Conservation (phyloP, 2,797 vertebrate species). For the Phrynocephalus forsythii region DNA sequence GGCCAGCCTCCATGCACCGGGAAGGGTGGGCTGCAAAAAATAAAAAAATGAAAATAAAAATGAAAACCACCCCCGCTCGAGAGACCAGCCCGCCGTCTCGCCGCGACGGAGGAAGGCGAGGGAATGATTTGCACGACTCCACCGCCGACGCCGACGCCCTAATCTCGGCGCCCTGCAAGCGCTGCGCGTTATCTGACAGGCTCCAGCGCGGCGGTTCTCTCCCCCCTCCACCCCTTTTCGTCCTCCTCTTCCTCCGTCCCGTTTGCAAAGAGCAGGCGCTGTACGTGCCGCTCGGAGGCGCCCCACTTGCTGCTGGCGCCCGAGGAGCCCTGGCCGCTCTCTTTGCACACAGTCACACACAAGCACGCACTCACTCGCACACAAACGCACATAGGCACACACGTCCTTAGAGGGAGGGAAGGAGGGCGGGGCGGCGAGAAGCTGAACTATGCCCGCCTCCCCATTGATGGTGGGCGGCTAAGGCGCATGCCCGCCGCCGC, state of each 20-base stretch:
- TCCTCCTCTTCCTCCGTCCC: background rate
- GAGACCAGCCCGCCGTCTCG: background rate
- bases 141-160: background rate
- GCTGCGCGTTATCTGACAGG: too few relatives aligned
- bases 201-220: too few relatives aligned
- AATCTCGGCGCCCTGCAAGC: too few relatives aligned
- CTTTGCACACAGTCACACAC: background rate
- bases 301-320: constrained; percentile 3
- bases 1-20: constrained; percentile 53
- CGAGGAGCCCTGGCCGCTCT: background rate
- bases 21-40: background rate
- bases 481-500: constrained; percentile 27
- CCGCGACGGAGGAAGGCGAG: background rate
- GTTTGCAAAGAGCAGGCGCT: background rate
- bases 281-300: constrained; percentile 29
- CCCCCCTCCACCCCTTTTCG: too few relatives aligned
- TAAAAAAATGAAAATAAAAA: too few relatives aligned
- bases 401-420: too few relatives aligned
- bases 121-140: too few relatives aligned
- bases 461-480: background rate
- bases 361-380: background rate
- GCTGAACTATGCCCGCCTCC: background rate
- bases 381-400: background rate
- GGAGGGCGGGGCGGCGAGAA: constrained; percentile 2
- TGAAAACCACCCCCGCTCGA: too few relatives aligned